Conservation (phyloP, 2,797 vertebrate genomes). For the Bucorvus abyssinicus region DNA sequence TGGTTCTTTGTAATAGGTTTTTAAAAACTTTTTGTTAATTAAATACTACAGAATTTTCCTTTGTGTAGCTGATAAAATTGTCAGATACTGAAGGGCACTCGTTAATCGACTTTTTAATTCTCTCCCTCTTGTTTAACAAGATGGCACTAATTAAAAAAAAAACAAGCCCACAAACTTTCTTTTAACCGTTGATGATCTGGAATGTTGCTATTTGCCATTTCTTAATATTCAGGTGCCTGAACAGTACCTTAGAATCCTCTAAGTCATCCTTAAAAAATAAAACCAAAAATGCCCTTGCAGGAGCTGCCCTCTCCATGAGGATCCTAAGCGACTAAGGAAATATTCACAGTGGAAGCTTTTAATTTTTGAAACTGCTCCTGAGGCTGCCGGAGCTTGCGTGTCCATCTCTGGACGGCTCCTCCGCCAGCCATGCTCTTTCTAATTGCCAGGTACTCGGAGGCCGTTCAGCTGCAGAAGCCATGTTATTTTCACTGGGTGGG, state of each 20-base stretch:
- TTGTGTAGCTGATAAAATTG: background rate
- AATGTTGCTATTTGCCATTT: background rate
- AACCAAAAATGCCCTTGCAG: background rate
- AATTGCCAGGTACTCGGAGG: constrained; percentile 76
- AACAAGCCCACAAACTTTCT: background rate
- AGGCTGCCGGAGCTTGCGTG: constrained; percentile 27
- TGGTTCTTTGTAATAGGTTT: constrained; percentile 32
- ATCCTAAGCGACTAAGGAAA: constrained; percentile 32
- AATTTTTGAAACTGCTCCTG: background rate
- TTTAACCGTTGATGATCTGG: background rate
- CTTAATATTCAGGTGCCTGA: background rate
- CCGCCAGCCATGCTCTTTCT: constrained; percentile 73
- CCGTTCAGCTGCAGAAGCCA: constrained; percentile 75
- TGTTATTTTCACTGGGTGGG: constrained; percentile 88
- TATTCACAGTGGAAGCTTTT: constrained; percentile 12
- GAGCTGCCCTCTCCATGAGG: background rate
- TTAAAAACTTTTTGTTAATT: constrained; percentile 26
- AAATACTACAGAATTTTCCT: background rate
- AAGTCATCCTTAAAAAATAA: background rate
- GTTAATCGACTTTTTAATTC: constrained; percentile 40
- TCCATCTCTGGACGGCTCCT: constrained; percentile 66
- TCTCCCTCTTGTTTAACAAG: constrained; percentile 8
- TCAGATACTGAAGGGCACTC: background rate
- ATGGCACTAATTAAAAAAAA: background rate
- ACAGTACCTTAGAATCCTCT: background rate